Evolutionary conservation across 2,113 vertebrate genomes (phyloP).

Genomic region (Entosphenus tridentatus): DNA sequence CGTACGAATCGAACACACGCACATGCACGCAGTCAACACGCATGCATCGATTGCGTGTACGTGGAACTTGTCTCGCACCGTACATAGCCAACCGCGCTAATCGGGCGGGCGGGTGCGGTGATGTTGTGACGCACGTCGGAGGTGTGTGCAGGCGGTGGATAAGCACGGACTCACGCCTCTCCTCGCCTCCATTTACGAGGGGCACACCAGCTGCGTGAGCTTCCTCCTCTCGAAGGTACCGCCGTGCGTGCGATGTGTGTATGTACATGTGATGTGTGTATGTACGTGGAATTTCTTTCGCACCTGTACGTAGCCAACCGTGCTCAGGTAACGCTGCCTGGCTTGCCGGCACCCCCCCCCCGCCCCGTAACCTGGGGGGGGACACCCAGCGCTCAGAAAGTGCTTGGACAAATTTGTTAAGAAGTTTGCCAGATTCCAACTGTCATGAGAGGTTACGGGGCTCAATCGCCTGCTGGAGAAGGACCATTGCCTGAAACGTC

Average conservation of each 20-base stretch:
- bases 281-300: background rate
- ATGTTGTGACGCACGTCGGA: too few species aligned
- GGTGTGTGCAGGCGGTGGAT: constrained; percentile 44
- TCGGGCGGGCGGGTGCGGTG: too few species aligned
- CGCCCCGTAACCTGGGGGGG: background rate
- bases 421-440: background rate
- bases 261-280: background rate
- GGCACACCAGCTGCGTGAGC: constrained; percentile 54
- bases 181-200: constrained; percentile 56
- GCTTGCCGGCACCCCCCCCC: background rate
- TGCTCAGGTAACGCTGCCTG: background rate
- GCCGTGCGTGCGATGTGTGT: background rate
- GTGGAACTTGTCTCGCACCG: too few species aligned
- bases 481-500: too few species aligned
- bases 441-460: too few species aligned
- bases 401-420: background rate
- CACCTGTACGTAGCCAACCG: background rate
- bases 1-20: too few species aligned
- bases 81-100: too few species aligned
- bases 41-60: too few species aligned
- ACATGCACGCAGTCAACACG: too few species aligned
- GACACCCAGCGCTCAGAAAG: background rate
- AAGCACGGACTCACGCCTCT: constrained; percentile 74
- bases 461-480: too few species aligned
- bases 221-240: constrained; percentile 80